A percentile compares a stretch with the other conserved stretches of the same genome.
Evolutionary conservation across 1,140 invertebrate species (phyloP).

Genomic region (Drosophila repletoides): DNA sequence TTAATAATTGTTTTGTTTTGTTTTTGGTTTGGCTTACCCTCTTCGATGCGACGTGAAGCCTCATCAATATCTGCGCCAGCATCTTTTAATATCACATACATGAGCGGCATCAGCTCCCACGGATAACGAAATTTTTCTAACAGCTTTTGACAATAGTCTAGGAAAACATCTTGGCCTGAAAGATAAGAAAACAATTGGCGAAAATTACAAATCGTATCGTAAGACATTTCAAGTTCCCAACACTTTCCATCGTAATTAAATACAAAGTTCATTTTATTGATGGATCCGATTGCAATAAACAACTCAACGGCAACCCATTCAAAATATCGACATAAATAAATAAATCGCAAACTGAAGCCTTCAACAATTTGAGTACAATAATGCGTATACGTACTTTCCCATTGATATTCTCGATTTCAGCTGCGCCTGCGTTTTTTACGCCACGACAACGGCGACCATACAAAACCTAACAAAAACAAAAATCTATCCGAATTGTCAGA

Average conservation of each 20-base stretch:
- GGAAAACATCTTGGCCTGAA: constrained; percentile 85
- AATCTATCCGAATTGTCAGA: constrained; percentile 17
- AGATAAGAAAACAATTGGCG: constrained; percentile 59
- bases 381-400: constrained; percentile 23
- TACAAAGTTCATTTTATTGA: constrained; percentile 28
- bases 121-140: constrained; percentile 88
- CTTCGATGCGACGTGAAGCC: constrained; percentile 86
- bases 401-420: constrained; percentile 35
- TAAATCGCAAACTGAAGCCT: constrained; percentile 4
- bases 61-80: constrained; percentile 87
- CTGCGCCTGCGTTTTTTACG: constrained; percentile 12
- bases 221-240: neutral
- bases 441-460: constrained; percentile 5
- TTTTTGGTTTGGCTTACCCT: constrained; percentile 84
- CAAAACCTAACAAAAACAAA: neutral
- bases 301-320: constrained; percentile 1
- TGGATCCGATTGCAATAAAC: constrained; percentile 14
- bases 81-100: constrained; percentile 88
- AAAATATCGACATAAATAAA: constrained; percentile 25
- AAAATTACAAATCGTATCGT: constrained; percentile 4
- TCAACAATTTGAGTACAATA: neutral
- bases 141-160: constrained; percentile 87
- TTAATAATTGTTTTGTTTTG: neutral
- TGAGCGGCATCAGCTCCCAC: constrained; percentile 88
- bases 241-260: constrained; percentile 18